A percentile compares a stretch with the other conserved stretches of the same genome.
Evolutionary conservation across 1,140 invertebrate species (phyloP).

Genomic region (Tigriopus japonicus): DNA sequence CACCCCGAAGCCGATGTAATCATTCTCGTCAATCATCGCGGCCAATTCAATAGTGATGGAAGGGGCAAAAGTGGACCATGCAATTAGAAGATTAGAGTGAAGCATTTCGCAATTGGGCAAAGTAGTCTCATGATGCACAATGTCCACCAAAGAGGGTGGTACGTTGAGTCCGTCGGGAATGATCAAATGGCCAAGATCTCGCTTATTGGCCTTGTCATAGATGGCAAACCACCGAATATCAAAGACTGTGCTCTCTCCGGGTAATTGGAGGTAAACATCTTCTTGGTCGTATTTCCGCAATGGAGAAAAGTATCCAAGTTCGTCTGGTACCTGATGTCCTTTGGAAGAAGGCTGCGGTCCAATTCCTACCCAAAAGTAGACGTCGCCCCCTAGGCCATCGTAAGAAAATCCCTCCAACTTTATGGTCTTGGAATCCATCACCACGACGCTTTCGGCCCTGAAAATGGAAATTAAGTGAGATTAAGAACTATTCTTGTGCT

Average conservation of each 20-base stretch:
- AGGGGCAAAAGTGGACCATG: conserved; percentile 76
- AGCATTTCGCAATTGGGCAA: conserved; percentile 64
- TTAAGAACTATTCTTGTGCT: too few species aligned
- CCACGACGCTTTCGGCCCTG: conserved; percentile 49
- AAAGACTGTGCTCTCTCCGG: conserved; percentile 61
- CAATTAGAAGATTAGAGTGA: conserved; percentile 57
- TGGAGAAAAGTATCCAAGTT: conserved; percentile 63
- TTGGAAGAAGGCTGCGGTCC: conserved; percentile 63
- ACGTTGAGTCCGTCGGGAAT: conserved; percentile 63
- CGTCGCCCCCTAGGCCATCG: conserved; percentile 42
- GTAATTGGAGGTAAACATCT: conserved; percentile 52
- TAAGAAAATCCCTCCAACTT: conserved; percentile 49
- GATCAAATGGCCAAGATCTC: conserved; percentile 53
- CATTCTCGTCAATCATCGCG: conserved; percentile 42
- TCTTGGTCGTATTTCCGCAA: conserved; percentile 47
- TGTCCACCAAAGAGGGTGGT: conserved; percentile 51
- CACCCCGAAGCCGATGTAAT: conserved; percentile 9
- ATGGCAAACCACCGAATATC: conserved; percentile 67
- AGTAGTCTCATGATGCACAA: conserved; percentile 26
- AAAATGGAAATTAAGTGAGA: conserved; percentile 22
- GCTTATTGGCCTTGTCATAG: conserved; percentile 47
- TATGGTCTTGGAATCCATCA: conserved; percentile 62
- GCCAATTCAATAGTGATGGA: conserved; percentile 65
- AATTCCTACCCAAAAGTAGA: conserved; percentile 70
- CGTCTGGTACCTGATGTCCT: conserved; percentile 64